phyloP scores from a whole-genome alignment of 2,888 invertebrate species.

The Amblyteles armatorius region DNA sequence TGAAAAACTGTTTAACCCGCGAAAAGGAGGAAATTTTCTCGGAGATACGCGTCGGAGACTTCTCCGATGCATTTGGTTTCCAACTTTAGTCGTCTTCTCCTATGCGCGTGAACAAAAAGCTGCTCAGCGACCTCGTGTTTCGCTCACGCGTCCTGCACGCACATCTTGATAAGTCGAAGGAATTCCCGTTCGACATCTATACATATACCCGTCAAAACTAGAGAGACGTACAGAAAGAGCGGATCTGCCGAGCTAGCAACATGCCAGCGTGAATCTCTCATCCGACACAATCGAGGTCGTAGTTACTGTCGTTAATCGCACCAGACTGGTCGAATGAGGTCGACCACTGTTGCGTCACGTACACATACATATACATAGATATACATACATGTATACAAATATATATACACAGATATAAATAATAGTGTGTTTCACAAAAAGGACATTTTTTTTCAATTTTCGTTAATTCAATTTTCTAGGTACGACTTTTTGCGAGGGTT shows the following conservation, averaged over 20 bases:
- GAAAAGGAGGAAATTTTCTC: too few species aligned
- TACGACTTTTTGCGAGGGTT: too few species aligned
- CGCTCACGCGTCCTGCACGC: conserved; percentile 20
- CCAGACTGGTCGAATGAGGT: conserved; percentile 19
- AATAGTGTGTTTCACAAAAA: too few species aligned
- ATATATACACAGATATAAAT: neutral
- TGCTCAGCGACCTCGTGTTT: conserved; percentile 12
- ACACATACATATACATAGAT: neutral
- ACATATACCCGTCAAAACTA: neutral
- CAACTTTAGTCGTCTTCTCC: neutral
- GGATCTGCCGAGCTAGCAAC: conserved; percentile 1
- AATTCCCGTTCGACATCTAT: conserved; percentile 16
- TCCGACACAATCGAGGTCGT: conserved; percentile 41
- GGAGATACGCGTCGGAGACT: too few species aligned
- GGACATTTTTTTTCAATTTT: too few species aligned
- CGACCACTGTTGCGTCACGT: conserved; percentile 27
- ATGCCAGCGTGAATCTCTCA: conserved; percentile 22
- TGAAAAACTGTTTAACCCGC: too few species aligned
- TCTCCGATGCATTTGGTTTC: neutral
- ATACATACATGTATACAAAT: too few species aligned
- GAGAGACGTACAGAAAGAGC: conserved; percentile 1
- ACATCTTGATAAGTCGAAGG: conserved; percentile 9
- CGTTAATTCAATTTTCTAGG: too few species aligned
- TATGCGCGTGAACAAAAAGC: neutral
- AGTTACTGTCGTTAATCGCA: conserved; percentile 34